Evolutionary conservation across 2,113 vertebrate genomes (phyloP).

Genomic region (Pionites leucogaster): DNA sequence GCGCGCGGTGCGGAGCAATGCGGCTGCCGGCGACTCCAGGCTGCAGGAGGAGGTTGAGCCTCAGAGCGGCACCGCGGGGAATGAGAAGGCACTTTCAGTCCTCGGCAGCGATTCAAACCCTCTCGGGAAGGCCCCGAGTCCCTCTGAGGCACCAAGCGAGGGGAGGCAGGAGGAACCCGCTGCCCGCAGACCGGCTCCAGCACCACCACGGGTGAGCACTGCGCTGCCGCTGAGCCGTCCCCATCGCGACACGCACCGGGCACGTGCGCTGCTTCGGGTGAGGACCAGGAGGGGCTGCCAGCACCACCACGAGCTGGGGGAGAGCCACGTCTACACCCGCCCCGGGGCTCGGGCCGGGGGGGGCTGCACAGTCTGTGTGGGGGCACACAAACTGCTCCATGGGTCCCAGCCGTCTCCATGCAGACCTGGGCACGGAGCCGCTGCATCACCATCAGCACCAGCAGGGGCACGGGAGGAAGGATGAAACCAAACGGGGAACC

Average conservation of each 20-base stretch:
- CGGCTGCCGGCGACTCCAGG: not conserved
- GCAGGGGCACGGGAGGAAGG: not conserved
- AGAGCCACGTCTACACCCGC: rapidly evolving
- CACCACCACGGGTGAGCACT: not conserved
- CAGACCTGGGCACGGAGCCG: rapidly evolving
- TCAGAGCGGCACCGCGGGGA: not conserved
- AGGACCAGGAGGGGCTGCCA: not conserved
- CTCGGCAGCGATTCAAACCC: not conserved
- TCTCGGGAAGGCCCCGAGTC: not conserved
- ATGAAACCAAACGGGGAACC: not conserved
- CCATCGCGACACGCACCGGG: not conserved
- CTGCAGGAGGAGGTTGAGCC: not conserved
- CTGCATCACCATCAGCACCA: not conserved
- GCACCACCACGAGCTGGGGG: rapidly evolving
- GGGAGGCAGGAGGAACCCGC: not conserved
- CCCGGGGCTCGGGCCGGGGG: rapidly evolving
- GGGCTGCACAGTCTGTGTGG: not conserved
- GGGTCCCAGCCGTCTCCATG: not conserved
- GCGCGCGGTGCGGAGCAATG: not conserved
- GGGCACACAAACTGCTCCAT: not conserved
- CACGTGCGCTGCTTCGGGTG: rapidly evolving
- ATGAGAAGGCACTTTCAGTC: constrained; percentile 59
- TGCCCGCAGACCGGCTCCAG: not conserved
- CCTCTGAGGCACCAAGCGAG: rapidly evolving
- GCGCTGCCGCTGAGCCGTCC: not conserved